These are phyloP conservation scores for Takifugu ocellatus DNA, from an alignment of 2,797 vertebrate genomes.

Conservation along the genomic window DNA sequence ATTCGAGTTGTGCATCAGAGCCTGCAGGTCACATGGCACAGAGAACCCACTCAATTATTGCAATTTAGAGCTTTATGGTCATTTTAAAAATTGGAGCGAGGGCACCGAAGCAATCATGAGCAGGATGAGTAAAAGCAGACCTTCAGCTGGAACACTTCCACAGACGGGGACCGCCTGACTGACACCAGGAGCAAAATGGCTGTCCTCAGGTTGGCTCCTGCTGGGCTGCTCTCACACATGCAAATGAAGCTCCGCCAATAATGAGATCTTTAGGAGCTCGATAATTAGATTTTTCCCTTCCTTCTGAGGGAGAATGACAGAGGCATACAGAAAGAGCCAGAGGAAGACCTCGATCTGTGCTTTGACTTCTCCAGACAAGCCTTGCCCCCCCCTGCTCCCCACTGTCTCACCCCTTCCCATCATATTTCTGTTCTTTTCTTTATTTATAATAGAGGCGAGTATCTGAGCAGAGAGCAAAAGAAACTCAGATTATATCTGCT, in stretches of 20 bases:
- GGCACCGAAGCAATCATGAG: slow-evolving; percentile 6
- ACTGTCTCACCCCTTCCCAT: slow-evolving; percentile 20
- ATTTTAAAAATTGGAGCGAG: not conserved
- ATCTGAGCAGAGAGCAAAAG: slow-evolving; percentile 56
- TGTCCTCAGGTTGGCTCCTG: slow-evolving; percentile 64
- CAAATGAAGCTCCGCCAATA: slow-evolving; percentile 73
- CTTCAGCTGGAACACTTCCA: slow-evolving; percentile 57
- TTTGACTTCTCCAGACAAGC: slow-evolving; percentile 64
- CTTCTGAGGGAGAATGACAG: slow-evolving; percentile 61
- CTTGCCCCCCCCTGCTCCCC: slow-evolving; percentile 17
- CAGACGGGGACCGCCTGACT: slow-evolving; percentile 43
- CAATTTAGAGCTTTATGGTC: not conserved
- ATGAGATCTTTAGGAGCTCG: slow-evolving; percentile 76
- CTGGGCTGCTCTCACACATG: slow-evolving; percentile 68
- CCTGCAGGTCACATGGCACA: not conserved
- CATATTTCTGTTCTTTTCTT: slow-evolving; percentile 65
- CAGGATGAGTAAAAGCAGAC: slow-evolving; percentile 23
- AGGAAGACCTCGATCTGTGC: slow-evolving; percentile 58
- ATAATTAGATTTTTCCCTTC: slow-evolving; percentile 75
- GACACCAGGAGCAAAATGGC: slow-evolving; percentile 70
- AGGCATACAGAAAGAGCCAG: slow-evolving; percentile 53
- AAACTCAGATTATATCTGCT: slow-evolving; percentile 66
- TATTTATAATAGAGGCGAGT: slow-evolving; percentile 67
- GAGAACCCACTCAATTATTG: not conserved
- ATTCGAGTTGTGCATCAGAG: slow-evolving; percentile 5